Percentiles rank a stretch among this genome's conserved stretches.
Conservation (phyloP, 2,888 invertebrate species). For the Antheraea yamamai region DNA sequence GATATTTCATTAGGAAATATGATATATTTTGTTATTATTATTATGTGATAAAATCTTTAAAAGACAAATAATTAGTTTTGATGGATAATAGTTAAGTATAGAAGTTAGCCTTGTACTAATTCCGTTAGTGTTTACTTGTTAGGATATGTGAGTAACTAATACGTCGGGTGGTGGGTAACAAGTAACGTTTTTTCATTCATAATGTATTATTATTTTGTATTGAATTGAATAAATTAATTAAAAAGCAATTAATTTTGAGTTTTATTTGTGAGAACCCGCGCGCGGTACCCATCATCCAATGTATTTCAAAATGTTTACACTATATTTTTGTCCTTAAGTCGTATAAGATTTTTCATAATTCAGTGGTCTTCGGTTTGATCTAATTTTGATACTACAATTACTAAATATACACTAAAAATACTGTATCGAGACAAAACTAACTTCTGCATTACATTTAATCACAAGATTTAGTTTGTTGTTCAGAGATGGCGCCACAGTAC, state of each 20-base stretch:
- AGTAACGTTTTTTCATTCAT: constrained; percentile 36
- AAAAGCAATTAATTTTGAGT: constrained; percentile 43
- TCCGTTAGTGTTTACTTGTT: background rate
- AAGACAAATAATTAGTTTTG: background rate
- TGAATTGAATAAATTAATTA: constrained; percentile 49
- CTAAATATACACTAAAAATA: no score
- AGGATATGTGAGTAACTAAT: constrained; percentile 36
- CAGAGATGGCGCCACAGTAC: no score
- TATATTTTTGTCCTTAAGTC: background rate
- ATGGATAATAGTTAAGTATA: background rate
- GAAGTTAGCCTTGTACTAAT: background rate
- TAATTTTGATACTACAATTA: no score
- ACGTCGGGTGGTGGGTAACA: constrained; percentile 71
- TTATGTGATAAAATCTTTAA: constrained; percentile 13
- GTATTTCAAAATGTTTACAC: constrained; percentile 17
- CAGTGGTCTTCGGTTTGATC: background rate
- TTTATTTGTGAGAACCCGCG: constrained; percentile 61
- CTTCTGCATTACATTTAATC: no score
- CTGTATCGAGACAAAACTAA: no score
- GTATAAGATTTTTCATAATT: background rate
- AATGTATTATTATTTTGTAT: background rate
- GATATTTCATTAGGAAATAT: background rate
- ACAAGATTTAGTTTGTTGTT: no score
- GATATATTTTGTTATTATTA: background rate
- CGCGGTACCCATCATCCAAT: constrained; percentile 66